Evolutionary conservation across 2,888 invertebrate genomes (phyloP), one percentile per base, ranked within the genome.

Genomic region (Catocala fraxini): DNA sequence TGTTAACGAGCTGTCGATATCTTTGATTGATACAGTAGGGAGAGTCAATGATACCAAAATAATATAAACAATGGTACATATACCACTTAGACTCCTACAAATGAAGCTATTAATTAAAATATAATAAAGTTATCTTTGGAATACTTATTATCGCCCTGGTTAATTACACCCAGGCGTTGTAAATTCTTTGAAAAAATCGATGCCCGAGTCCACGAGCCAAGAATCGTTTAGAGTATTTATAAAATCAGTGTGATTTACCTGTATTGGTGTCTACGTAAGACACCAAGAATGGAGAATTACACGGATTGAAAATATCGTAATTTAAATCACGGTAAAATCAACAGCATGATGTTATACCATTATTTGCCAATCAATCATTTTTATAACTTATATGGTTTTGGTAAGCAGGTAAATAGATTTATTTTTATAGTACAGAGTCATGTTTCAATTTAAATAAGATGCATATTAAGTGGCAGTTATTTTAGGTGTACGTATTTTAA

Each of bases 31-130:
- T 75, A 75, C 83, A 74, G 85, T 82, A 86, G 85, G 83, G 65
- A 71, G 70, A 68, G 76, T 68, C 81, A 84, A 87, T 85, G 81
- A 76, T 49, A 48, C 3, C 9, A 54, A 35, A 82, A 80, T 72
- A 67, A 71, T 61, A 65, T 52, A 56, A 67, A 52, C 55, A 59
- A 57, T 57, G 63, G 59, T 59, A 72, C 66, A 59, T 82, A 81
- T 64, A 83, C 25, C 78, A 72, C 79, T 72, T 71, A 63, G 66
- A 63, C 63, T 78, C 58, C 63, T 73, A 73, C 72, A 77, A 78
- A 79, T 77, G 66, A 79, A 79, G 75, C 74, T 70, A 82, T 85
- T 80, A 81, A 83, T 85, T 84, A 78, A 81, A 75, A 78, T 78
- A 75, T 81, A 74, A 77, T 72, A 81, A 79, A 82, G 82, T 56